These are phyloP conservation scores for Brachymystax lenok DNA, from an alignment of 2,797 vertebrate genomes.

Conservation along the genomic window DNA sequence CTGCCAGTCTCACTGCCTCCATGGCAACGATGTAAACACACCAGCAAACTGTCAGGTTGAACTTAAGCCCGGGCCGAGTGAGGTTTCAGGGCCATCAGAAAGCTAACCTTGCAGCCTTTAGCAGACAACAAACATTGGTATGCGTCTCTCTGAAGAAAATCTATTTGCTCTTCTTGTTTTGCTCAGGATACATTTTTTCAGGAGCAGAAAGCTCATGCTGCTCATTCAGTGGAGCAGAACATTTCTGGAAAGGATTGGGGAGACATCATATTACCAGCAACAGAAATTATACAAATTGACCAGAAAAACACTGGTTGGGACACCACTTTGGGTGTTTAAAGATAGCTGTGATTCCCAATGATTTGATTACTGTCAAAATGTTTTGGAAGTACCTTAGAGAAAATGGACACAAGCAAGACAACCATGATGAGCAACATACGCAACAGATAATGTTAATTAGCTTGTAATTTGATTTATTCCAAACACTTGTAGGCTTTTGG, in stretches of 20 bases:
- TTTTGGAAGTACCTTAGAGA: not conserved
- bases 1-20: conserved; percentile 75
- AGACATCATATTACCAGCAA: too few species aligned
- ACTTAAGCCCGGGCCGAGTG: conserved; percentile 75
- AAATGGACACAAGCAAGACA: not conserved
- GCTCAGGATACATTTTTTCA: not conserved
- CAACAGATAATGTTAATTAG: conserved; percentile 27
- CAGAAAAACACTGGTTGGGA: too few species aligned
- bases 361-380: not conserved
- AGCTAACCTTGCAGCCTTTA: conserved; percentile 69
- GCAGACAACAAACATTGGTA: conserved; percentile 58
- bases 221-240: too few species aligned
- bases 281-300: too few species aligned
- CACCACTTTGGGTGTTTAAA: too few species aligned
- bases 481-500: conserved; percentile 58
- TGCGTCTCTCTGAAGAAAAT: conserved; percentile 66
- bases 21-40: conserved; percentile 83
- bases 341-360: not conserved
- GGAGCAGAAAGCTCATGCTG: too few species aligned
- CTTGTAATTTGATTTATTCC: conserved; percentile 70
- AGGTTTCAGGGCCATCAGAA: conserved; percentile 79
- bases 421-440: not conserved
- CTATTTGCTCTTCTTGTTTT: conserved; percentile 58
- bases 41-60: conserved; percentile 81
- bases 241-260: too few species aligned